Base-by-base conservation (phyloP, 2,888 invertebrate species). In the Mechanitis mazaeus region DNA sequence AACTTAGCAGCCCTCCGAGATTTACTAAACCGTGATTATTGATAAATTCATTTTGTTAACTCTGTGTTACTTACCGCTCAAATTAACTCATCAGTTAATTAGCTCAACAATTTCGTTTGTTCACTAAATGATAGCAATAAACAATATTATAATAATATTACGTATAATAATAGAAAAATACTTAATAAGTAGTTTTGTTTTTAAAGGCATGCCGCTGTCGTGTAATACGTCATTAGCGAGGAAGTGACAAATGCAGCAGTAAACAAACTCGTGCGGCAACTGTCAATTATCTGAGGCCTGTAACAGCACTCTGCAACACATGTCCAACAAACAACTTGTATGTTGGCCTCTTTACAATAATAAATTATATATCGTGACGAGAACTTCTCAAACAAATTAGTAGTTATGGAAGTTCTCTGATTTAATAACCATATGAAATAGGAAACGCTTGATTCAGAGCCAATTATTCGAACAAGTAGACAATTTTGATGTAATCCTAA, bases 1-100 rank as follows among this genome's bases (percentile, higher is more conserved):
- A 72, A 74, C 76, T 71, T 73, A 75, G 69, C 75, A 76, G 80
- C 87, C 81, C 79, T 74, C 71, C 77, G 82, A 83, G 81, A 84
- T 86, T 87, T 84, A 81, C 86, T 70, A 79, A 83, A 84, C 82
- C 81, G 78, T 84, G 83, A 88, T 88, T 86, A 87, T 89, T 87
- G 86, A 89, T 88, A 87, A 86, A 78, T 84, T 82, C 83, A 80
- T 83, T 82, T 80, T 77, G 72, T 60, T 59, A 64, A 66, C 33
- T 62, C 53, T 53, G 57, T 33, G 56, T 58, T 54, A 31, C 56
- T 54, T 6, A 54, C 20, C 20, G 20, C 57, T 42, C 54, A 57
- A 35, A 58, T 45, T 61, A n/a, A 54, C 35, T 45, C 54, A 61
- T 9, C 54, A 35, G 4, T 54, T 54, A 35, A n/a, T 35, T 54